phyloP scores from a whole-genome alignment of 2,888 invertebrate genomes.

The Teleogryllus oceanicus region DNA sequence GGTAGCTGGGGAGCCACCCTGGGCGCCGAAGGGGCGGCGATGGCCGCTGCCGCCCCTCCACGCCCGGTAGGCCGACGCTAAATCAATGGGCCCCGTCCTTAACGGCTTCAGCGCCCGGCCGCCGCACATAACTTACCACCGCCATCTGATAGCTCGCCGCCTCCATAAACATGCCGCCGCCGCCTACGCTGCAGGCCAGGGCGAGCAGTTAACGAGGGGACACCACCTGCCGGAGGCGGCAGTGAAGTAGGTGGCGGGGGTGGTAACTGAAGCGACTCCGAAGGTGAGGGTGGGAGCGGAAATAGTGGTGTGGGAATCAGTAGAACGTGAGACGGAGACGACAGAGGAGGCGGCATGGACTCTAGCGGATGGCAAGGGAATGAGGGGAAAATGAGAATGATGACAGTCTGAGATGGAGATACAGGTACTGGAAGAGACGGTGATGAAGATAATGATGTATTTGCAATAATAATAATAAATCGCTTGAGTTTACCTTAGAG shows the following conservation, averaged over 20 bases:
- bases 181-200: not conserved
- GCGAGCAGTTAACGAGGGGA: not conserved
- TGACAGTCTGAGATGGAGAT: no score
- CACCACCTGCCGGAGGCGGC: not conserved
- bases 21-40: not conserved
- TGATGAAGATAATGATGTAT: no score
- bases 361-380: no score
- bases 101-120: slow-evolving; percentile 7
- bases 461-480: no score
- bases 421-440: no score
- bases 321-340: no score
- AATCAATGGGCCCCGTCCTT: not conserved
- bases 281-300: no score
- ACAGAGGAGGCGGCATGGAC: no score
- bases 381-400: no score
- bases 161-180: not conserved
- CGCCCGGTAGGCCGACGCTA: not conserved
- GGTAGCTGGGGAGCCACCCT: not conserved
- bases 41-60: not conserved
- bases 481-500: no score
- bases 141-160: slow-evolving; percentile 8
- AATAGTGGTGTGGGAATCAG: no score
- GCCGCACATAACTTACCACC: not conserved
- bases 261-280: no score
- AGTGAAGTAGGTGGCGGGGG: not conserved